These are phyloP conservation scores for Cathartes aura DNA, from an alignment of 2,113 vertebrate species.

Conservation along the genomic window DNA sequence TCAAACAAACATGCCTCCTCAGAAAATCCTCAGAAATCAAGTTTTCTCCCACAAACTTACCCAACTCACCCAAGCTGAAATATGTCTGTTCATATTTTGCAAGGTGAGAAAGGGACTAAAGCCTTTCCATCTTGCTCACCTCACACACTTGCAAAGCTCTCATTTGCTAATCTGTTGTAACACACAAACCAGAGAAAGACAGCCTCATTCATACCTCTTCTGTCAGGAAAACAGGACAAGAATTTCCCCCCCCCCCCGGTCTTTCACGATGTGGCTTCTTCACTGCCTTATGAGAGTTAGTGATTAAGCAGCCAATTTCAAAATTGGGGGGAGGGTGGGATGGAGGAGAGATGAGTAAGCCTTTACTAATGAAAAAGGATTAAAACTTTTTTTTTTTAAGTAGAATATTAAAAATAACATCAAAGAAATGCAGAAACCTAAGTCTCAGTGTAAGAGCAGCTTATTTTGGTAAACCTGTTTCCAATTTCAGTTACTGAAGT, in stretches of 20 bases:
- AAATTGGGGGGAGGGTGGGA: background rate
- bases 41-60: background rate
- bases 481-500: background rate
- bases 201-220: background rate
- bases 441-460: background rate
- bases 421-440: background rate
- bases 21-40: background rate
- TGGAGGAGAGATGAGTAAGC: background rate
- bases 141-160: background rate
- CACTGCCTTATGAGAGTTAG: background rate
- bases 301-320: background rate
- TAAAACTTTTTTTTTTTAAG: too few species aligned
- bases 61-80: background rate
- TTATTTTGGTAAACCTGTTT: background rate
- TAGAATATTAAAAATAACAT: background rate
- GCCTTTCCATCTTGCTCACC: background rate
- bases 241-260: background rate
- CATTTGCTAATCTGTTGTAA: too few species aligned
- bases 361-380: background rate
- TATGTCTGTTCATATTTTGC: background rate
- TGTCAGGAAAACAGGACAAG: background rate
- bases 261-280: background rate
- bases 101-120: background rate
- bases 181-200: background rate
- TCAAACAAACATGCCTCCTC: background rate